These are phyloP conservation scores for Galeopterus variegatus DNA, from an alignment of 2,113 vertebrate species.

Conservation along the genomic window DNA sequence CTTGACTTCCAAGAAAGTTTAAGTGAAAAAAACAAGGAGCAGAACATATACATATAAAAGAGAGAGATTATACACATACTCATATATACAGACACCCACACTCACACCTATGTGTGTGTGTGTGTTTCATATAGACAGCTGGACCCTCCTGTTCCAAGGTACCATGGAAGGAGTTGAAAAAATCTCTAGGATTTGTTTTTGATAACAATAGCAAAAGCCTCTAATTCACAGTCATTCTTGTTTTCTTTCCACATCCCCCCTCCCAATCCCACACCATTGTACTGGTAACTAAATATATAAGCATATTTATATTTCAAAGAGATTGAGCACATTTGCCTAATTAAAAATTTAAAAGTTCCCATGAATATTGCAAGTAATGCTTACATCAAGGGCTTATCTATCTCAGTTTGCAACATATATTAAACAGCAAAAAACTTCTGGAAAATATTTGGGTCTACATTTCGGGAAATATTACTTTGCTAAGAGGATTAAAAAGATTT, in stretches of 20 bases:
- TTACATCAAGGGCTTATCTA: background rate
- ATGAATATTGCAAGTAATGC: constrained; percentile 48
- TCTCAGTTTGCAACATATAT: constrained; percentile 38
- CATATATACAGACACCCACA: background rate
- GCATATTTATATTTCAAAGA: constrained; percentile 38
- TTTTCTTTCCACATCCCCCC: background rate
- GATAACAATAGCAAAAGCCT: constrained; percentile 27
- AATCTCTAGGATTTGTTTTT: constrained; percentile 24
- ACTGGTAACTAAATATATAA: background rate
- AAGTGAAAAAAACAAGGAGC: background rate
- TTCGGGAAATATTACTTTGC: constrained; percentile 2
- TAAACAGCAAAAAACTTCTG: constrained; percentile 21
- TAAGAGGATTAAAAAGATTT: constrained; percentile 12
- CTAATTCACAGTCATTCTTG: background rate
- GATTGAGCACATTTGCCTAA: constrained; percentile 26
- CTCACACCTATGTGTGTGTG: background rate
- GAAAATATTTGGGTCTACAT: constrained; percentile 35
- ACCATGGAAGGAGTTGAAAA: background rate
- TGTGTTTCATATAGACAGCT: background rate
- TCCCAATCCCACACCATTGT: background rate
- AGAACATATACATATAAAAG: background rate
- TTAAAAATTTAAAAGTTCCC: constrained; percentile 18
- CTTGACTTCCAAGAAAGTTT: background rate
- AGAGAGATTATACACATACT: background rate
- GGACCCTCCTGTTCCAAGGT: background rate